A percentile compares a stretch with the other conserved stretches of the same genome.
Evolutionary conservation across 2,888 invertebrate species (phyloP).

Genomic region (Lottia scabra): DNA sequence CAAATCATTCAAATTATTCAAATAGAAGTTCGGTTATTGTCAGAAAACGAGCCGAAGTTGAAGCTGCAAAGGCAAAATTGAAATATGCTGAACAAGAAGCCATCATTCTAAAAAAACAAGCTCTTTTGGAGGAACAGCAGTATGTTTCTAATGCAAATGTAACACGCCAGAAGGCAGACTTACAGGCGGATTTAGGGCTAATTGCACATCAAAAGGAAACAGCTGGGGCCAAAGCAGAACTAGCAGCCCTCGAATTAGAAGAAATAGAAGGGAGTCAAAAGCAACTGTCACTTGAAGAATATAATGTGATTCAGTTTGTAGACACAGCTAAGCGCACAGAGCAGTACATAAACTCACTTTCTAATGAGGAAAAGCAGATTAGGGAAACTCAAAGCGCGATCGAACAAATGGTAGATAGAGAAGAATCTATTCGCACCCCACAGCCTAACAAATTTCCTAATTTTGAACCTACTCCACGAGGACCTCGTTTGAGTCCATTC

Average conservation of each 20-base stretch:
- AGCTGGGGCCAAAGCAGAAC: not conserved
- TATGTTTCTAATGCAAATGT: no score
- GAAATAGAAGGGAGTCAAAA: not conserved
- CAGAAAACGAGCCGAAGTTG: not conserved
- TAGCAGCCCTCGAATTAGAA: not conserved
- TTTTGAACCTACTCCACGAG: not conserved
- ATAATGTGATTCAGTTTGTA: not conserved
- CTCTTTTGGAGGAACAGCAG: not conserved
- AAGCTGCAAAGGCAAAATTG: not conserved
- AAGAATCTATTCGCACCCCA: not conserved
- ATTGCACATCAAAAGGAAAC: not conserved
- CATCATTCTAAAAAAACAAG: not conserved
- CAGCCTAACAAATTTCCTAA: not conserved
- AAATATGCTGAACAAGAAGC: not conserved
- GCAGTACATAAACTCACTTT: not conserved
- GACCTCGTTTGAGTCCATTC: not conserved
- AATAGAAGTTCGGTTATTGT: not conserved
- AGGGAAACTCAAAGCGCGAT: not conserved
- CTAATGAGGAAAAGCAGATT: not conserved
- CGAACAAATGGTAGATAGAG: not conserved
- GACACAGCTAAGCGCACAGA: not conserved
- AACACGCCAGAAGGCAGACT: not conserved
- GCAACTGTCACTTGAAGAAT: not conserved
- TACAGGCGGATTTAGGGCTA: not conserved
- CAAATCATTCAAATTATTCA: not conserved